Conservation (phyloP, 2,113 vertebrate species). For the Xiphophorus maculatus region DNA sequence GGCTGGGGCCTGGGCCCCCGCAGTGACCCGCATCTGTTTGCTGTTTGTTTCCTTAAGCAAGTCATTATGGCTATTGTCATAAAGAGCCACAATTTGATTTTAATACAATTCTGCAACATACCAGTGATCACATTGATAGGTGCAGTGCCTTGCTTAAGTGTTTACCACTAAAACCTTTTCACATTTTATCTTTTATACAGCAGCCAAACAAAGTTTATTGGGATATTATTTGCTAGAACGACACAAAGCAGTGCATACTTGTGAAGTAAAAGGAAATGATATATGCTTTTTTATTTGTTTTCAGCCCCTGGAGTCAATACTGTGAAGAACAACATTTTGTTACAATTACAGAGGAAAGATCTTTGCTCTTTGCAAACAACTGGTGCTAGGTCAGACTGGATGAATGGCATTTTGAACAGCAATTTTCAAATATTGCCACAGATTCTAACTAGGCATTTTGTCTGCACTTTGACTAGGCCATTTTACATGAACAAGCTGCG, state of each 20-base stretch:
- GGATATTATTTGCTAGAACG: neutral
- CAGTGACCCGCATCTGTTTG: conserved; percentile 28
- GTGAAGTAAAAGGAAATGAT: neutral
- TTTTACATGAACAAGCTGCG: too few relatives aligned
- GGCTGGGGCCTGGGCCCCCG: conserved; percentile 20
- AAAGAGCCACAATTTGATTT: too few relatives aligned
- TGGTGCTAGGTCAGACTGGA: neutral
- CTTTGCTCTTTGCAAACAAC: neutral
- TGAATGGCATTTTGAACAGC: neutral
- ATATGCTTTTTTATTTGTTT: neutral
- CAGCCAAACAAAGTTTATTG: neutral
- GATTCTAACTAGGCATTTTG: neutral
- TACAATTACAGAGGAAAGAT: neutral
- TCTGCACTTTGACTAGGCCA: too few relatives aligned
- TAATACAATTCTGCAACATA: too few relatives aligned
- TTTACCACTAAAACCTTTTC: neutral
- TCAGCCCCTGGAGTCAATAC: neutral
- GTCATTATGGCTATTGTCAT: neutral
- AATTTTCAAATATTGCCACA: neutral
- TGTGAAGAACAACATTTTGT: neutral
- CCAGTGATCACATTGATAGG: too few relatives aligned
- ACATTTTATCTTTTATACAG: neutral
- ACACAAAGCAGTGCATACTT: neutral
- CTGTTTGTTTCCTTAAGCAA: conserved; percentile 31
- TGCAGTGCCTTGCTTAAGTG: neutral